These are phyloP conservation scores for Marcusenius ussheri DNA, from an alignment of 2,113 vertebrate genomes.

Conservation along the genomic window DNA sequence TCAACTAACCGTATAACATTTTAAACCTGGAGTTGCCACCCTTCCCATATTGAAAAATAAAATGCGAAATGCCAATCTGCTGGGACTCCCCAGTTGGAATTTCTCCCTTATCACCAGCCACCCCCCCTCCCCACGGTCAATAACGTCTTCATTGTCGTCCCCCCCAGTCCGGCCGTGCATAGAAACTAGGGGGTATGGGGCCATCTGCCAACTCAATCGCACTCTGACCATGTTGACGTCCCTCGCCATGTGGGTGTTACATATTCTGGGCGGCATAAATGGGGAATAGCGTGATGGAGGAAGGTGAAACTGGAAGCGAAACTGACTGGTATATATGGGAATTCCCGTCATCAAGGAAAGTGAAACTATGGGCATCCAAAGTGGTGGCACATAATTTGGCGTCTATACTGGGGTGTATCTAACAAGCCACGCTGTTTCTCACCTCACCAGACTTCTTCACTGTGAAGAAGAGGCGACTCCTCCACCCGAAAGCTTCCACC, in stretches of 20 bases:
- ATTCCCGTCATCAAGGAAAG: not conserved
- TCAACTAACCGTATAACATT: not conserved
- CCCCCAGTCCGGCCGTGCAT: no score
- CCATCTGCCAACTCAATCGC: not conserved
- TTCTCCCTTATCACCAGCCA: no score
- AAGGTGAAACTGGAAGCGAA: not conserved
- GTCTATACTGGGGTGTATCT: not conserved
- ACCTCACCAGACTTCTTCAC: slow-evolving; percentile 57
- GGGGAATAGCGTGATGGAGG: not conserved
- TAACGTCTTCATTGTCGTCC: no score
- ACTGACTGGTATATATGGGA: not conserved
- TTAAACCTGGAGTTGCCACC: not conserved
- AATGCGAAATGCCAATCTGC: not conserved
- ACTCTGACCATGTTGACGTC: not conserved
- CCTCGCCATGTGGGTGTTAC: not conserved
- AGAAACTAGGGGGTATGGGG: no score
- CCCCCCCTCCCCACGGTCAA: no score
- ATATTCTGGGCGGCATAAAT: not conserved
- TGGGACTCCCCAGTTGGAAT: not conserved
- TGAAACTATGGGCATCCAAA: not conserved
- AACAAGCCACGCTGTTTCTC: not conserved
- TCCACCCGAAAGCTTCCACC: slow-evolving; percentile 45
- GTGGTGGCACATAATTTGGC: not conserved
- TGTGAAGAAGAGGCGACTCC: slow-evolving; percentile 54
- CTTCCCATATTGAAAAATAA: not conserved